phyloP scores from a whole-genome alignment of 92 coral and sea anemone species.

The Zoanthus solanderi region DNA sequence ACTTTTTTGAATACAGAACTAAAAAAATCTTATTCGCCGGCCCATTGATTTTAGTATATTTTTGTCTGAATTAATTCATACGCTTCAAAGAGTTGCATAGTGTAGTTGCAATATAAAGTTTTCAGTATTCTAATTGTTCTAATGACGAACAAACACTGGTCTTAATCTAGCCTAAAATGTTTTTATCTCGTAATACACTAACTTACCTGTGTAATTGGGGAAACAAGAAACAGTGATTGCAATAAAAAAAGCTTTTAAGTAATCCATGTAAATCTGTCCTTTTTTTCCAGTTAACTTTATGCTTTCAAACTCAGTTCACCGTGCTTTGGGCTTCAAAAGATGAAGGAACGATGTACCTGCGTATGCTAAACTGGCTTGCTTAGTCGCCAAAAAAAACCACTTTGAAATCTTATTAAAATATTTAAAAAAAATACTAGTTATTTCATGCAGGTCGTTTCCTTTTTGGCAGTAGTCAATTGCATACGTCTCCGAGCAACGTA shows the following conservation, averaged over 20 bases:
- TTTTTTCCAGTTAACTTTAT: not conserved
- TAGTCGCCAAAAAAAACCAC: too few relatives aligned
- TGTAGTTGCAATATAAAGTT: not conserved
- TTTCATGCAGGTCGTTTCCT: not conserved
- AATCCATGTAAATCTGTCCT: not conserved
- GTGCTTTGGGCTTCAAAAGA: not conserved
- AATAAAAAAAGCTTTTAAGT: not conserved
- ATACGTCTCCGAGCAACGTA: slow-evolving; percentile 23
- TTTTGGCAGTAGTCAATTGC: not conserved
- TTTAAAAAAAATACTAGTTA: not conserved
- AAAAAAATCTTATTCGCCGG: not conserved
- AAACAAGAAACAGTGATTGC: not conserved
- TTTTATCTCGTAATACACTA: too few relatives aligned
- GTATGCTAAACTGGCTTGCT: too few relatives aligned
- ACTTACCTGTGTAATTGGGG: slow-evolving; percentile 12
- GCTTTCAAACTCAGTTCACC: not conserved
- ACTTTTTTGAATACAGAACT: not conserved
- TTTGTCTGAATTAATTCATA: slow-evolving; percentile 6
- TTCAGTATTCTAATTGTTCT: not conserved
- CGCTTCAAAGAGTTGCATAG: not conserved
- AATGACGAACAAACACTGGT: not conserved
- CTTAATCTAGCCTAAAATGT: too few relatives aligned
- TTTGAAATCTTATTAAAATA: not conserved
- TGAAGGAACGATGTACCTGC: not conserved
- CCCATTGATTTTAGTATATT: not conserved